Percentiles rank a stretch among this genome's conserved stretches.
Evolutionary conservation across 2,797 vertebrate species (phyloP).

Genomic region (Crenichthys baileyi): DNA sequence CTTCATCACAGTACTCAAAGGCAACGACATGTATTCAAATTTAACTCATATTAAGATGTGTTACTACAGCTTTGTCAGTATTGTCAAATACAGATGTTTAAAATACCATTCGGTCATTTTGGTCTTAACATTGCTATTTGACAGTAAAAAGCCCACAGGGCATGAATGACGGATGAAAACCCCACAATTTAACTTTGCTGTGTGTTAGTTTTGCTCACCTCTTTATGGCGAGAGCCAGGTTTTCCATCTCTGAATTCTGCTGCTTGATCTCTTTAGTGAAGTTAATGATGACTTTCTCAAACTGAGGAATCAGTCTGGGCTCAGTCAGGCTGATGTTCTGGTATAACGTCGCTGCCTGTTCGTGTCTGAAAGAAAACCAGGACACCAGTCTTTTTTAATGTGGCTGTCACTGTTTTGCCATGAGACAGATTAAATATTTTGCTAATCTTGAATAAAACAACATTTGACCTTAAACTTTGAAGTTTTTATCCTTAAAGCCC

Average conservation of each 20-base stretch:
- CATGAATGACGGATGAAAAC: background rate
- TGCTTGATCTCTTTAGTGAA: conserved; percentile 92
- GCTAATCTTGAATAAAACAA: background rate
- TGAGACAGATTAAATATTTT: background rate
- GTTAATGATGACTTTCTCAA: conserved; percentile 89
- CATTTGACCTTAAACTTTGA: background rate
- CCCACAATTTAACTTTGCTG: background rate
- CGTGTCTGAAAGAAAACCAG: conserved; percentile 78
- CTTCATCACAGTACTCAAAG: background rate
- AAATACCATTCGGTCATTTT: background rate
- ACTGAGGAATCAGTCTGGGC: conserved; percentile 89
- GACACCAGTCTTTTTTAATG: background rate
- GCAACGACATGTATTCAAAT: background rate
- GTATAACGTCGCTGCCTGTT: conserved; percentile 90
- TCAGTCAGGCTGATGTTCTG: conserved; percentile 94
- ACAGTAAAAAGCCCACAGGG: too few relatives aligned
- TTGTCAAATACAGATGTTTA: background rate
- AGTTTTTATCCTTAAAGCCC: background rate
- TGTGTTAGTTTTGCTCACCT: conserved; percentile 78
- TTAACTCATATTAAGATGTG: background rate
- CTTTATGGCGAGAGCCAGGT: conserved; percentile 91
- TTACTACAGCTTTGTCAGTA: background rate
- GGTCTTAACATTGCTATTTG: background rate
- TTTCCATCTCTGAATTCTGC: conserved; percentile 94
- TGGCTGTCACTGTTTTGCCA: background rate